Base-by-base conservation (phyloP, 2,113 vertebrate genomes). In the Xyliphius kryptos region DNA sequence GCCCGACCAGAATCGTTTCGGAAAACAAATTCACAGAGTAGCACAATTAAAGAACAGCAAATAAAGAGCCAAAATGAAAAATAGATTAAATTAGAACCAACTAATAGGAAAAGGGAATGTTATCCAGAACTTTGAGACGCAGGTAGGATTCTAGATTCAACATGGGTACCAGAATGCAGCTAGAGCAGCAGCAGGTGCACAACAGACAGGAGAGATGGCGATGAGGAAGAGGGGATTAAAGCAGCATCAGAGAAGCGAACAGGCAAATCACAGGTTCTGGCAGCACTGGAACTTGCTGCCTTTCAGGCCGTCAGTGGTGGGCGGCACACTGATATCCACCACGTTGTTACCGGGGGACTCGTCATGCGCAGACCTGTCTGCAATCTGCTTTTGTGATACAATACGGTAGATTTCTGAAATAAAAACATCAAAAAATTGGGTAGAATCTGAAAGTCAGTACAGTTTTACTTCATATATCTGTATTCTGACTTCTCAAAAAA, bases 331-430 rank as follows among this genome's bases (percentile, higher is more conserved):
- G 82, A 98, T 98, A 81, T 97, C 94, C 7, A 98, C 95, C 13
- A 98, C 95, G 0, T 98, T 98, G 89, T 97, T 97, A 54, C 95
- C 93, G 0, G 94, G 94, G 76, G 95, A 98, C 66, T 98, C 95
- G 0, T 98, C 90, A 0, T 97, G 88, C 0, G 84, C 89, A 2
- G 93, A 93, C 40, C 92, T 84, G 77, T 98, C 95, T 0, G 91
- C 90, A 3, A 98, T 97, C 79, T 97, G 95, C 86, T 97, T 97
- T 86, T 97, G 95, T 5, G 94, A 98, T 62, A 97, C 94, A 0
- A 97, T 97, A 72, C 93, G 92, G 81, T 98, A 95, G 80, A 94
- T 97, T 79, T 98, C 95, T 98, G 85, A 1, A 66, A 77, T 19
- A n/a, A 55, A 41, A n/a, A 46, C 21, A n/a, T 37, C 43, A 2